Evolutionary conservation across 1,140 invertebrate species (phyloP), one percentile per base, ranked within the genome.

Genomic region (Orchestia grillus): DNA sequence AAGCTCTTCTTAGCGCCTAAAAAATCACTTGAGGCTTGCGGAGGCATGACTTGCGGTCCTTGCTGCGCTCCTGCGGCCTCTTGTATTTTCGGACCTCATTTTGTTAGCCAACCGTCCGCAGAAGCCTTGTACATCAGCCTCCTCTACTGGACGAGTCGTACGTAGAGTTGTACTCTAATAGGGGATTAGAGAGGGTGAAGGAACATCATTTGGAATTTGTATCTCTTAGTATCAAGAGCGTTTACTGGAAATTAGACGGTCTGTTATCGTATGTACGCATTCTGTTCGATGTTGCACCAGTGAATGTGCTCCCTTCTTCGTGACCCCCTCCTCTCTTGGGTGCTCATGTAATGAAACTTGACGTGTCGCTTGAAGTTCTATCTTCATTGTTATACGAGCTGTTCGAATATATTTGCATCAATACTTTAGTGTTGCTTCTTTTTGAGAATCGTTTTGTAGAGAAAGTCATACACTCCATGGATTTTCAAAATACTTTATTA

Each of bases 1-100:
- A 90, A 90, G 43, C 88, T 90, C 88, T 90, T 90, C 88, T 90
- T 90, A 90, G 41, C 88, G 88, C 41, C 43, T 90, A 90, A 90
- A 90, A 90, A 90, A 90, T 90, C 88, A 90, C 88, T 90, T 90
- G 88, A 90, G 88, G 41, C 43, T 90, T 42, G 88, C 88, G 41
- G 42, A 41, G 88, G 88, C 88, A 90, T 90, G 88, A 90, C 88
- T 90, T 90, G 88, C 88, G 88, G 43, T 90, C 41, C 88, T 90
- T 44, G 88, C 88, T 90, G 28, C 88, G 41, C 88, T 90, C 28
- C 62, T 36, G 42, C 43, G 8, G 41, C 43, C 43, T 41, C 43
- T 42, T 90, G 43, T 90, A 90, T 41, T 90, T 90, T 90, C 88
- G 43, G 43, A 87, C 88, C 28, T 90, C 88, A 90, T 41, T 90